Conservation (phyloP, 2,888 invertebrate species). For the Coleophora flavipennella region DNA sequence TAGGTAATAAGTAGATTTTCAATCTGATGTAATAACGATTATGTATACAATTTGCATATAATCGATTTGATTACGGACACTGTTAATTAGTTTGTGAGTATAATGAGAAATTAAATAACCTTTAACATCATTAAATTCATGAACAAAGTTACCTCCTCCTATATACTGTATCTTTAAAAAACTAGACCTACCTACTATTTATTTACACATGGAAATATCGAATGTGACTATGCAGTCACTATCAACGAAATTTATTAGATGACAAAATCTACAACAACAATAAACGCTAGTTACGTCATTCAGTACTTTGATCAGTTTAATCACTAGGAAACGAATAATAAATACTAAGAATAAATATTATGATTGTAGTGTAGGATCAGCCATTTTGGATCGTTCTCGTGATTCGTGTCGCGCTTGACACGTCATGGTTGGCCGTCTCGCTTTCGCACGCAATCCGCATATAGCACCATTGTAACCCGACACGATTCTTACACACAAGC, state of each 20-base stretch:
- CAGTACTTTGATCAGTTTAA: slow-evolving; percentile 68
- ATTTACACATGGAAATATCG: no score
- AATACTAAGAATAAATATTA: slow-evolving; percentile 73
- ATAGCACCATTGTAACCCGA: slow-evolving; percentile 74
- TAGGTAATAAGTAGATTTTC: no score
- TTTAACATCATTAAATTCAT: no score
- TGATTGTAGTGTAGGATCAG: slow-evolving; percentile 68
- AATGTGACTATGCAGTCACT: neutral
- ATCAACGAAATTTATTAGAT: slow-evolving; percentile 2
- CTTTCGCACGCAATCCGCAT: slow-evolving; percentile 66
- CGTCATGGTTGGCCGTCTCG: slow-evolving; percentile 64
- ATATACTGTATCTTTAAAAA: no score
- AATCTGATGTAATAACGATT: slow-evolving; percentile 1
- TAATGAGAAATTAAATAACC: no score
- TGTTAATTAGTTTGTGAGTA: no score
- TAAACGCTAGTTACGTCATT: slow-evolving; percentile 61
- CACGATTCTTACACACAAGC: slow-evolving; percentile 70
- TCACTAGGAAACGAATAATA: slow-evolving; percentile 68
- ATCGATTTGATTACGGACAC: slow-evolving; percentile 1
- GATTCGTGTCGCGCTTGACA: slow-evolving; percentile 65
- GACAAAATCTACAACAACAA: slow-evolving; percentile 34
- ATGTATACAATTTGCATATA: neutral
- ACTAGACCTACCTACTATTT: no score
- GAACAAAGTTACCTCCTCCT: no score
- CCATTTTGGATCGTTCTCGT: slow-evolving; percentile 71